Conservation (phyloP, 2,888 invertebrate genomes). For the Meghimatium bilineatum region DNA sequence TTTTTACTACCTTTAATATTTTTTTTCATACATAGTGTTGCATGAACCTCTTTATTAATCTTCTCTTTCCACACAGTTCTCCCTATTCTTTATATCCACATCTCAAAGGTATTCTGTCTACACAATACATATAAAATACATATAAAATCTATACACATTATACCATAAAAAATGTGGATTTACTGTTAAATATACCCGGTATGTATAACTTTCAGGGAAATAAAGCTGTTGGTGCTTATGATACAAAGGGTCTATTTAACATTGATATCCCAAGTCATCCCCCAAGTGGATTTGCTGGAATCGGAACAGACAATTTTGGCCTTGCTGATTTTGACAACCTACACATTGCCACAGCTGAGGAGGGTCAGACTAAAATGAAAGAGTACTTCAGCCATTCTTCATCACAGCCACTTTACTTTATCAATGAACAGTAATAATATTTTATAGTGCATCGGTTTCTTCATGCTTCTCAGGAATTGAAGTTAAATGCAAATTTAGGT, state of each 20-base stretch:
- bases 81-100: too few relatives aligned
- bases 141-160: too few relatives aligned
- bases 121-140: too few relatives aligned
- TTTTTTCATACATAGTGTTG: too few relatives aligned
- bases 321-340: conserved; percentile 75
- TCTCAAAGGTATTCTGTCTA: too few relatives aligned
- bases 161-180: not conserved
- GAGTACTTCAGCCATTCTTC: conserved; percentile 2
- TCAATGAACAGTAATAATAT: conserved; percentile 12
- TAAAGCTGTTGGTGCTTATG: conserved; percentile 57
- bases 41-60: too few relatives aligned
- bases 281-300: conserved; percentile 70
- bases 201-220: conserved; percentile 16
- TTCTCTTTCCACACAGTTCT: too few relatives aligned
- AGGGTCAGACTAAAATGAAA: conserved; percentile 24
- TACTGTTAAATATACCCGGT: not conserved
- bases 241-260: conserved; percentile 61
- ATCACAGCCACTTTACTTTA: conserved; percentile 28
- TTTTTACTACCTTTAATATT: too few relatives aligned
- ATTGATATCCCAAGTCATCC: conserved; percentile 53
- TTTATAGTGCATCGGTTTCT: not conserved
- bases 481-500: too few relatives aligned
- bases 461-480: not conserved
- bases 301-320: conserved; percentile 73
- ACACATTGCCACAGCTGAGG: conserved; percentile 49